Base-by-base conservation (phyloP, 2,797 vertebrate species). In the Esox masquinongy region DNA sequence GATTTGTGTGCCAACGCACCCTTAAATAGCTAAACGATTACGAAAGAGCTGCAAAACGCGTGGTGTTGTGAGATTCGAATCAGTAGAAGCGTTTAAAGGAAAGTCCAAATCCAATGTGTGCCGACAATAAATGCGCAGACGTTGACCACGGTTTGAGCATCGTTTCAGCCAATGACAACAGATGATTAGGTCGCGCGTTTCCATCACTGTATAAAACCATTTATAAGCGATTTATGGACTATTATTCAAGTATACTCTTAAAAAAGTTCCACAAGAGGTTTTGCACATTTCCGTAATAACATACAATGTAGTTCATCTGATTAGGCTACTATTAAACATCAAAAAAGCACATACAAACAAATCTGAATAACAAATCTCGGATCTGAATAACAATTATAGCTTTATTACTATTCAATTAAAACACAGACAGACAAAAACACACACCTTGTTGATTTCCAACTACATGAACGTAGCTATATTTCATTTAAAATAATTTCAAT, bases 331-430 rank as follows among this genome's bases (percentile, higher is more conserved):
- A 2, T 24, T 22, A 59, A 59, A 47, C 43, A 47, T 24, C 7
- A 59, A 11, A 22, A 29, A 34, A 29, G 5, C 69, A 70, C 22
- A 73, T 59, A 64, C 19, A 56, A 50, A 73, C 4, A 64, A 26
- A 47, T 47, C 12, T 47, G 6, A 47, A 8, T 15, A 63, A 24
- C 29, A 1, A 64, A 36, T 64, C 22, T 43, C 22, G 11, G 15
- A 73, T 73, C 22, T 43, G 11, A 66, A 71, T 59, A 70, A 36
- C 68, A 67, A 53, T 34, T 22, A 72, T 59, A 16, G 11, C 81
- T 92, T 90, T 90, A 88, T 91, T 72, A 51, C 34, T 29, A 85
- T 86, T 87, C 87, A 84, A 17, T 81, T 49, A 90, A 86, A 85
- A 85, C 85, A 71, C 70, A 53, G 26, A 71, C 73, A 85, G 83